Percentiles rank a stretch among this genome's conserved stretches.
phyloP scores from a whole-genome alignment of 2,888 invertebrate genomes.

The Stenodera caucasica region DNA sequence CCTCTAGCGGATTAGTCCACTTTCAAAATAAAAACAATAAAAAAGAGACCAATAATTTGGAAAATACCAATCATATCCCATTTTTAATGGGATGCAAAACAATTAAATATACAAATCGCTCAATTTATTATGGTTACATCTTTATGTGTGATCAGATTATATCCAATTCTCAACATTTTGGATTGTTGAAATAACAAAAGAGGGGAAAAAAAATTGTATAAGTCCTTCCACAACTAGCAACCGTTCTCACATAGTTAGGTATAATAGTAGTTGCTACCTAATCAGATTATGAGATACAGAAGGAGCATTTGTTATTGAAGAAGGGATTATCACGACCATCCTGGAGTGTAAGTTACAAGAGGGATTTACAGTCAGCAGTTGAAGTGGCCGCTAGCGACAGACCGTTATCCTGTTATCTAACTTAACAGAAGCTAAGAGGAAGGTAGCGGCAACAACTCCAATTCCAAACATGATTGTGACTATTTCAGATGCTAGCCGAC shows the following conservation, averaged over 20 bases:
- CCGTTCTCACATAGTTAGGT: background rate
- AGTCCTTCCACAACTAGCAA: slow-evolving; percentile 15
- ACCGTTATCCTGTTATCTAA: slow-evolving; percentile 32
- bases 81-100: background rate
- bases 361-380: slow-evolving; percentile 45
- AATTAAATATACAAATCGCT: slow-evolving; percentile 6
- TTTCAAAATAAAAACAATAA: background rate
- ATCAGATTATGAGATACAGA: slow-evolving; percentile 50
- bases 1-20: background rate
- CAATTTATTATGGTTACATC: slow-evolving; percentile 6
- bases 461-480: slow-evolving; percentile 20
- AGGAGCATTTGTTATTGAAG: slow-evolving; percentile 52
- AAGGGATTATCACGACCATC: slow-evolving; percentile 48
- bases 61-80: background rate
- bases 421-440: slow-evolving; percentile 31
- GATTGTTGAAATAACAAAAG: background rate
- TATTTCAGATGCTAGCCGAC: background rate
- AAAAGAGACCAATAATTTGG: background rate
- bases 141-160: slow-evolving; percentile 5
- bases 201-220: background rate
- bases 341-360: slow-evolving; percentile 42
- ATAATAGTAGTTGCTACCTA: slow-evolving; percentile 33
- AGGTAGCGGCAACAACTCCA: slow-evolving; percentile 24
- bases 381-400: slow-evolving; percentile 47
- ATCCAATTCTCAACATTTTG: background rate